Percentiles rank a stretch among this genome's conserved stretches.
These are phyloP conservation scores for Artemia sp. DNA, from an alignment of 2,888 invertebrate genomes.

Conservation along the genomic window DNA sequence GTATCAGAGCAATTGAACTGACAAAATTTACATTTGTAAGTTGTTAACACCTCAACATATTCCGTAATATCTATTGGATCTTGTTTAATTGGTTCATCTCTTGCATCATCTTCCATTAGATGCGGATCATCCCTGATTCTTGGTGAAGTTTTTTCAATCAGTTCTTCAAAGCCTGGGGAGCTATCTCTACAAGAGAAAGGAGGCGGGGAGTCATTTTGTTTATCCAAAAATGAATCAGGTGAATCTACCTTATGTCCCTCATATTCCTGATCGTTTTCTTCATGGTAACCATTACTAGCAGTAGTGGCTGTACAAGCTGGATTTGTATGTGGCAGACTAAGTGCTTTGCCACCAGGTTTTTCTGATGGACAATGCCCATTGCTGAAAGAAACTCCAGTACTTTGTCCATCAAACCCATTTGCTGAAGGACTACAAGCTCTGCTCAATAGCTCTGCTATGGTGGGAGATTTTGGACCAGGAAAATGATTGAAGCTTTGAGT, in stretches of 20 bases:
- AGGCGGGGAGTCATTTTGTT: neutral
- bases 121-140: neutral
- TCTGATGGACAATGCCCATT: neutral
- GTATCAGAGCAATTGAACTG: conserved; percentile 11
- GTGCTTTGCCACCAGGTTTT: neutral
- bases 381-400: neutral
- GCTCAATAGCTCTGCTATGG: conserved; percentile 1
- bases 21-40: conserved; percentile 11
- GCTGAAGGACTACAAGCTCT: neutral
- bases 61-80: conserved; percentile 11
- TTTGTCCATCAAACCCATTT: neutral
- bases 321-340: neutral
- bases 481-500: neutral
- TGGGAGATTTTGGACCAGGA: conserved; percentile 11
- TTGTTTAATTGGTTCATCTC: conserved; percentile 9
- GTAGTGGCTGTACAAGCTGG: neutral
- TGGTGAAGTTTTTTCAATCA: neutral
- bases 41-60: conserved; percentile 6
- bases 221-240: neutral
- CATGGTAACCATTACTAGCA: neutral
- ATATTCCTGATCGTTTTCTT: neutral
- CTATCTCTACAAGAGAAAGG: neutral
- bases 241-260: neutral
- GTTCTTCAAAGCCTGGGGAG: neutral
- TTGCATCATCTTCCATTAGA: conserved; percentile 14